Evolutionary conservation across 2,888 invertebrate species (phyloP).

Genomic region (Apomyelois bistriatella): DNA sequence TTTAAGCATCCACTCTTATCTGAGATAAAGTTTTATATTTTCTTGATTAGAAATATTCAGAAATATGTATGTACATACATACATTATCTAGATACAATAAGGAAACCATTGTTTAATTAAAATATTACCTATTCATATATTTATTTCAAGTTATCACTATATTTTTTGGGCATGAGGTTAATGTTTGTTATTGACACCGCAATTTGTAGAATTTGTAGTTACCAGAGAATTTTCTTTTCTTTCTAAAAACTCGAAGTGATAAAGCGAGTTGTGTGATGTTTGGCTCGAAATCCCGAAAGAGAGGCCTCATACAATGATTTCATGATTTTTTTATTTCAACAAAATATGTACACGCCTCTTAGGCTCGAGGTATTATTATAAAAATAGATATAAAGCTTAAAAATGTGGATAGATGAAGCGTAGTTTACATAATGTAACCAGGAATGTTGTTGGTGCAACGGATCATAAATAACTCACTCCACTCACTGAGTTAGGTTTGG

Average conservation of each 20-base stretch:
- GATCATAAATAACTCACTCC: constrained; percentile 43
- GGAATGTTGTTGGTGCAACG: constrained; percentile 51
- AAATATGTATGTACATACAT: too few species aligned
- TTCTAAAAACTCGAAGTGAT: neutral
- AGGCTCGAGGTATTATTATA: constrained; percentile 47
- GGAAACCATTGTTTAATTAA: too few species aligned
- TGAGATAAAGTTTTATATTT: neutral
- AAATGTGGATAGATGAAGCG: constrained; percentile 53
- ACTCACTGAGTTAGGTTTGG: constrained; percentile 59
- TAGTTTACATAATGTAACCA: constrained; percentile 40
- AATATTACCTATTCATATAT: too few species aligned
- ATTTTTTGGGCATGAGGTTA: too few species aligned
- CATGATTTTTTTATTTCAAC: constrained; percentile 50
- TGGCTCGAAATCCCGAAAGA: constrained; percentile 37
- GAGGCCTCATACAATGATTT: constrained; percentile 43
- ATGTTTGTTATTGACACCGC: neutral
- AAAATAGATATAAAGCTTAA: constrained; percentile 70
- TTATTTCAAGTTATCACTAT: too few species aligned
- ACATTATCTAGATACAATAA: too few species aligned
- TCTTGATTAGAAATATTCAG: too few species aligned
- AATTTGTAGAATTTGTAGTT: neutral
- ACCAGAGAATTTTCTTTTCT: neutral
- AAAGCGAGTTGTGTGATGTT: constrained; percentile 32
- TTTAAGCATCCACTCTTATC: neutral
- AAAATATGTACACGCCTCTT: constrained; percentile 59